A percentile compares a stretch with the other conserved stretches of the same genome.
These are phyloP conservation scores for Cheilosia pagana DNA, from an alignment of 2,888 invertebrate genomes.

Conservation along the genomic window DNA sequence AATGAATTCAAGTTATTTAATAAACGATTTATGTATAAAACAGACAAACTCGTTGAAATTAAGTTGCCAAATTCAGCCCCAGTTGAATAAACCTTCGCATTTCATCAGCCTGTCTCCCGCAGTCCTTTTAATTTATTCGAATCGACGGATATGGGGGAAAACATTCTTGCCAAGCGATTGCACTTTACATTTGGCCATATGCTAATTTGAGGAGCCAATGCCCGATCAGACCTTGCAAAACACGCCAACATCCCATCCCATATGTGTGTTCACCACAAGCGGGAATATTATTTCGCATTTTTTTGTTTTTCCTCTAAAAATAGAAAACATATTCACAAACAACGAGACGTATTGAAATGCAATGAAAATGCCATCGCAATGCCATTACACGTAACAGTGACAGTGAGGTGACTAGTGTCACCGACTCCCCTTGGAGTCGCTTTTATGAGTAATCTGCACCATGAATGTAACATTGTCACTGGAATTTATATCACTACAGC, in stretches of 20 bases:
- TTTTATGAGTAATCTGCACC: background rate
- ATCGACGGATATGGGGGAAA: conserved; percentile 21
- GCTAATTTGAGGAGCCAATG: conserved; percentile 51
- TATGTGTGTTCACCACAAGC: background rate
- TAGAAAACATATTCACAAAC: conserved; percentile 9
- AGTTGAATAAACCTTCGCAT: background rate
- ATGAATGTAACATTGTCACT: conserved; percentile 26
- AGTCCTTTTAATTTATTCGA: conserved; percentile 25
- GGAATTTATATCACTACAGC: conserved; percentile 4
- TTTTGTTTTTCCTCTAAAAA: conserved; percentile 10
- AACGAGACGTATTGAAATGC: background rate
- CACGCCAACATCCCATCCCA: conserved; percentile 1
- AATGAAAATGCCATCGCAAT: conserved; percentile 10
- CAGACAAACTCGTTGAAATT: background rate
- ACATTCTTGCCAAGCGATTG: conserved; percentile 19
- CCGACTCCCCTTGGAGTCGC: background rate
- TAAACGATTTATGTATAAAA: background rate
- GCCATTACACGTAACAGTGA: conserved; percentile 27
- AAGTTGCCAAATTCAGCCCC: background rate
- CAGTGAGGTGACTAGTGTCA: conserved; percentile 5
- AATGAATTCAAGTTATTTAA: no score
- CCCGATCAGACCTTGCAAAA: conserved; percentile 17
- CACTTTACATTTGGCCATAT: conserved; percentile 35
- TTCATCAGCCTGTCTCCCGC: conserved; percentile 3
- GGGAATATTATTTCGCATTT: conserved; percentile 15